Evolutionary conservation across 1,140 invertebrate species (phyloP), one percentile per base, ranked within the genome.

Genomic region (Lysiphlebus fabarum): DNA sequence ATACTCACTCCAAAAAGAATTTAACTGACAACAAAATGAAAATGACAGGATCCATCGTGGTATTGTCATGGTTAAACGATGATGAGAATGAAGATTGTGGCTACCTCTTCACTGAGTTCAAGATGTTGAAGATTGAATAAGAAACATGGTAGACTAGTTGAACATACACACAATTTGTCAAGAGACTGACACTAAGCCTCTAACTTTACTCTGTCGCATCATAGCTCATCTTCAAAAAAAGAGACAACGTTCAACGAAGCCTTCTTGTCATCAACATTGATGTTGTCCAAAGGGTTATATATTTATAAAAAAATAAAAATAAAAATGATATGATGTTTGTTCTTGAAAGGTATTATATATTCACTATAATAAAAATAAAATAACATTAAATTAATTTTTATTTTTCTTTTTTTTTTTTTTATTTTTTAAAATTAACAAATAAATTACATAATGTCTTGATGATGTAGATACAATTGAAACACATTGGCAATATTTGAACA

Each of bases 91-190:
- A 26, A 59, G 47, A 44, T 61, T 61, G 59, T 53, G 44, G 53
- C n/a, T 42, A 6, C 26, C 33, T 47, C 45, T 17, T 49, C 17
- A 64, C 59, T 61, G 53, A 7, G 26, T 10, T 7, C 7, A 56
- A 56, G 53, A 44, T 14, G 53, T 26, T 26, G 41, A 56, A 33
- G 41, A 11, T 42, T 41, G 64, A 64, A 55, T 53, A 36, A 48
- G 36, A 41, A 11, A 37, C 53, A 63, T 64, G 63, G 68, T 59
- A 67, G 61, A 63, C 66, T 10, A 26, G 8, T 17, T 17, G 48
- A 33, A 26, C 10, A 11, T 17, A 33, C 33, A 49, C 53, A 64
- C 66, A 69, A 72, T 72, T 72, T 72, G 69, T 72, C 70, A 72
- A 65, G 48, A 61, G 43, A 47, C 33, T 63, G 69, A 68, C 66